A percentile compares a stretch with the other conserved stretches of the same genome.
These are phyloP conservation scores for Amitus sp. DNA, from an alignment of 2,888 invertebrate genomes.

Conservation along the genomic window DNA sequence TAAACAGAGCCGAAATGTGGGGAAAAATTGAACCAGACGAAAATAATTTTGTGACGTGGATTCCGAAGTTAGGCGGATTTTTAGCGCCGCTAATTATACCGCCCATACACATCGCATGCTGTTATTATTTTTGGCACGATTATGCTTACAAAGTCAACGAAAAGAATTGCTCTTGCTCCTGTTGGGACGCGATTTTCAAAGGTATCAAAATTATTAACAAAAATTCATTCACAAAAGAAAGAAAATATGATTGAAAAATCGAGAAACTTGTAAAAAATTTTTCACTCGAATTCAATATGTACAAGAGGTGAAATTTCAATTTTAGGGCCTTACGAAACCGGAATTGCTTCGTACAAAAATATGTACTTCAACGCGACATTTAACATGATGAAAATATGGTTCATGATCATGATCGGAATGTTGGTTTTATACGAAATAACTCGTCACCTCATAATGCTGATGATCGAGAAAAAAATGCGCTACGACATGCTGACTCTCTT, in stretches of 20 bases:
- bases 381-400: slow-evolving; percentile 76
- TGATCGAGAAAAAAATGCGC: slow-evolving; percentile 68
- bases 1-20: slow-evolving; percentile 43
- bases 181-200: slow-evolving; percentile 83
- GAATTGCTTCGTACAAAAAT: slow-evolving; percentile 76
- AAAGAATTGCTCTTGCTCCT: slow-evolving; percentile 75
- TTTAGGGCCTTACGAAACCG: slow-evolving; percentile 74
- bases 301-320: too few species aligned
- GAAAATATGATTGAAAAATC: too few species aligned
- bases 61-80: slow-evolving; percentile 57
- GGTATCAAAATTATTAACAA: slow-evolving; percentile 62
- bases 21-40: slow-evolving; percentile 52
- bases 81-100: slow-evolving; percentile 67
- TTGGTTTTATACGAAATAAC: slow-evolving; percentile 73
- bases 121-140: slow-evolving; percentile 76
- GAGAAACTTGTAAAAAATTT: too few species aligned
- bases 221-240: neutral
- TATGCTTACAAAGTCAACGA: slow-evolving; percentile 74
- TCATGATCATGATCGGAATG: slow-evolving; percentile 70
- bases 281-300: too few species aligned
- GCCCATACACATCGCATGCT: slow-evolving; percentile 71
- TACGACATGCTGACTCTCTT: slow-evolving; percentile 74
- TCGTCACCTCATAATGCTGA: slow-evolving; percentile 66
- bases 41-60: slow-evolving; percentile 54
- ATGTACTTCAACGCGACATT: slow-evolving; percentile 77